A percentile compares a stretch with the other conserved stretches of the same genome.
These are phyloP conservation scores for Lottia scabra DNA, from an alignment of 2,888 invertebrate genomes.

Conservation along the genomic window DNA sequence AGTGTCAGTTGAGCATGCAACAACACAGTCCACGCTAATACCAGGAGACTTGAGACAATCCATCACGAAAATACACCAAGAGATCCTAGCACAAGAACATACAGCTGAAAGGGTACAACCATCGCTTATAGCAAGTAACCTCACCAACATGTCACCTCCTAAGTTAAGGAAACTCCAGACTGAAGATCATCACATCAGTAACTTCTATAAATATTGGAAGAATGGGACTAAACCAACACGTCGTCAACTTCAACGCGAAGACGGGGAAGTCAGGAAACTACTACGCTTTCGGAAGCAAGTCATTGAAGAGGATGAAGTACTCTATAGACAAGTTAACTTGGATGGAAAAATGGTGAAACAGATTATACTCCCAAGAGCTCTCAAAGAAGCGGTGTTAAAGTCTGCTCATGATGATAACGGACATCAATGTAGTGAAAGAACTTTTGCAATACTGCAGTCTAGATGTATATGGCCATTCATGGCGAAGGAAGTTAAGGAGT, in stretches of 20 bases:
- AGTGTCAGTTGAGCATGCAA: neutral
- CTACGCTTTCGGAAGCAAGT: neutral
- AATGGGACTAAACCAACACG: neutral
- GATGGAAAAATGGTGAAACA: neutral
- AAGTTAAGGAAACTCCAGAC: conserved; percentile 1
- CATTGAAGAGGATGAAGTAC: neutral
- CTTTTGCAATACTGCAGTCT: conserved; percentile 19
- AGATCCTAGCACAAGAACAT: neutral
- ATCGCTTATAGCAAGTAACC: neutral
- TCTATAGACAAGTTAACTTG: neutral
- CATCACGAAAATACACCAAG: neutral
- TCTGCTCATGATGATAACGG: conserved; percentile 28
- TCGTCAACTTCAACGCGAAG: neutral
- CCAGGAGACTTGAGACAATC: neutral
- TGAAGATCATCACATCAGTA: neutral
- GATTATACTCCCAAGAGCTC: conserved; percentile 13
- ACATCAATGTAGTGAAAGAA: conserved; percentile 32
- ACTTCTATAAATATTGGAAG: neutral
- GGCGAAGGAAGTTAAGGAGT: conserved; percentile 27
- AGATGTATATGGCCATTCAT: conserved; percentile 41
- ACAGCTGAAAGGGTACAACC: neutral
- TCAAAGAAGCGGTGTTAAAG: conserved; percentile 8
- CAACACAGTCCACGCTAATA: neutral
- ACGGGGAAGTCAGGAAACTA: neutral
- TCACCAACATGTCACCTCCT: neutral